Evolutionary conservation across 2,113 vertebrate genomes (phyloP), one percentile per base, ranked within the genome.

Genomic region (Naja naja): DNA sequence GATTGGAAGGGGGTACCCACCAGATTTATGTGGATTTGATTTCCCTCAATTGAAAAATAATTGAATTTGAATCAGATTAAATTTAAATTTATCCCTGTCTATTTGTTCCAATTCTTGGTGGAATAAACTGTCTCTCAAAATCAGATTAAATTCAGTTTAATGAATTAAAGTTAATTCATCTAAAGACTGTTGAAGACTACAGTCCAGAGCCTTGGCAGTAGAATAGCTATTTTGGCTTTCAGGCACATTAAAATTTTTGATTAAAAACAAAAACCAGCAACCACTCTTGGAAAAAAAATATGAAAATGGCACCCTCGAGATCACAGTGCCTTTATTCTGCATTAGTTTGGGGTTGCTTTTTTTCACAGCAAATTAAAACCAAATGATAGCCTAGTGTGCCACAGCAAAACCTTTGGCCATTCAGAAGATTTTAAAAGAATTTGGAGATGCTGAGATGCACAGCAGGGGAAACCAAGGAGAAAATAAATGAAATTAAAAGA

Each of bases 401-500:
- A 88, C 22, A 14, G 49, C 86, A 87, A 27, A n/a, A n/a, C 27
- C 27, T 53, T 53, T n/a, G 16, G 49, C 49, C 6, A 53, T 10
- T n/a, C 7, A 22, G 74, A 43, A 81, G 34, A 81, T 81, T 81
- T 81, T 81, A 81, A 43, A 81, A 81, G 74, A 43, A 81, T 81
- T 81, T 81, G 74, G 74, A 43, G 34, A 39, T 22, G 74, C 74
- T 43, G 74, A 81, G 74, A 81, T 22, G 1, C 74, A 81, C 34
- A 39, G 45, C 45, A 53, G 3, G 27, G 23, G 27, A 60, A 74
- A 55, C 25, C 56, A 52, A 55, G 87, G 58, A 74, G 52, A 64
- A 92, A 43, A 39, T 7, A 60, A 85, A 58, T 91, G 88, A 89
- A 94, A 93, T 88, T 0, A 90, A 93, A 92, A 52, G 25, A 45